Conservation (phyloP, 2,113 vertebrate genomes). For the Anseranas semipalmata region DNA sequence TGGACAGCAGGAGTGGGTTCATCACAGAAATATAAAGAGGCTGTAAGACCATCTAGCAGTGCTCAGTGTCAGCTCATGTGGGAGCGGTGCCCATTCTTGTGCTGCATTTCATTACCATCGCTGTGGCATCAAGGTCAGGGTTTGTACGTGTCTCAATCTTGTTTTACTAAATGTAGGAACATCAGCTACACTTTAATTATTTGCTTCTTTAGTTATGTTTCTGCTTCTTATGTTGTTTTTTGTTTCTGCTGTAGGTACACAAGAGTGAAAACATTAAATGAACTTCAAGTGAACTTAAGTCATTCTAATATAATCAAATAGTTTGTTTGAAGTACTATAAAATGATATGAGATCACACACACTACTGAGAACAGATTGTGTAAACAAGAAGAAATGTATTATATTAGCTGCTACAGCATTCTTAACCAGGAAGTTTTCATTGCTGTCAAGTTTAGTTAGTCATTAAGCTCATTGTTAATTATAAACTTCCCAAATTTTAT, state of each 20-base stretch:
- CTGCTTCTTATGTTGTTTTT: background rate
- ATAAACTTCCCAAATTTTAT: background rate
- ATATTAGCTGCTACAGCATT: background rate
- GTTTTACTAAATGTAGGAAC: background rate
- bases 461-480: background rate
- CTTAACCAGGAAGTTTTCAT: background rate
- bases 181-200: background rate
- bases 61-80: background rate
- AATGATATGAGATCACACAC: background rate
- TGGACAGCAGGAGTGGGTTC: background rate
- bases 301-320: background rate
- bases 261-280: background rate
- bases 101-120: background rate
- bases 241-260: background rate
- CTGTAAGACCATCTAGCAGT: background rate
- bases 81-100: background rate
- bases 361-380: background rate
- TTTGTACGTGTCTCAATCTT: accelerated
- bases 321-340: background rate
- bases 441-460: background rate
- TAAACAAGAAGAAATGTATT: background rate
- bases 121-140: background rate
- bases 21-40: background rate
- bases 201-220: background rate
- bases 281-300: background rate